phyloP scores from a whole-genome alignment of 2,888 invertebrate genomes.

The Rotaria socialis region DNA sequence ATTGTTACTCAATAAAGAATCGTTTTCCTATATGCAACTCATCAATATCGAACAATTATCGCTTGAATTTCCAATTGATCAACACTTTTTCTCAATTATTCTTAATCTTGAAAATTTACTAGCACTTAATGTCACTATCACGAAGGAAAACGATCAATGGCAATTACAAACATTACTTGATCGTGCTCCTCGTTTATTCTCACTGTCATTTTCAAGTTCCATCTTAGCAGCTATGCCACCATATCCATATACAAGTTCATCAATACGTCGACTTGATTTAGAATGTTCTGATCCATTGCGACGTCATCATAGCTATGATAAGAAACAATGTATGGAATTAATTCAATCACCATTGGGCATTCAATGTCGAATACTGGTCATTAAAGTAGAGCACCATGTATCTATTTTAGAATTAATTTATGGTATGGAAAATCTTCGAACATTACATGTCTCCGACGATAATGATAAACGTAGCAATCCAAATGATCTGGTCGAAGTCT shows the following conservation, averaged over 20 bases:
- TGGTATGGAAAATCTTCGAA: neutral
- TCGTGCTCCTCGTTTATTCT: neutral
- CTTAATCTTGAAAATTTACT: no score
- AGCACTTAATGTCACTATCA: no score
- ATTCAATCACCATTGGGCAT: neutral
- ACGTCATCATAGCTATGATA: neutral
- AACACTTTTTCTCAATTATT: no score
- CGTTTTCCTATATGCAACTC: no score
- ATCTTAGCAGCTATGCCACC: neutral
- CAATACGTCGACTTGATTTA: neutral
- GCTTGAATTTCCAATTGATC: no score
- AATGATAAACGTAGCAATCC: neutral
- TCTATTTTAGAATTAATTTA: neutral
- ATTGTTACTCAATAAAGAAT: no score
- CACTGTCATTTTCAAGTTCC: neutral
- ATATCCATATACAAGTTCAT: neutral
- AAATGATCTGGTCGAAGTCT: neutral
- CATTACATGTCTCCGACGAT: neutral
- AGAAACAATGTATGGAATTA: neutral
- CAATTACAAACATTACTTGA: no score
- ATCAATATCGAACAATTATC: no score
- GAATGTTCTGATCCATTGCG: neutral
- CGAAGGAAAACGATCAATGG: no score
- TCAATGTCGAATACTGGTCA: neutral
- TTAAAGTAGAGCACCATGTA: neutral